Conservation (phyloP, 1,140 invertebrate species). For the Formica selysi region DNA sequence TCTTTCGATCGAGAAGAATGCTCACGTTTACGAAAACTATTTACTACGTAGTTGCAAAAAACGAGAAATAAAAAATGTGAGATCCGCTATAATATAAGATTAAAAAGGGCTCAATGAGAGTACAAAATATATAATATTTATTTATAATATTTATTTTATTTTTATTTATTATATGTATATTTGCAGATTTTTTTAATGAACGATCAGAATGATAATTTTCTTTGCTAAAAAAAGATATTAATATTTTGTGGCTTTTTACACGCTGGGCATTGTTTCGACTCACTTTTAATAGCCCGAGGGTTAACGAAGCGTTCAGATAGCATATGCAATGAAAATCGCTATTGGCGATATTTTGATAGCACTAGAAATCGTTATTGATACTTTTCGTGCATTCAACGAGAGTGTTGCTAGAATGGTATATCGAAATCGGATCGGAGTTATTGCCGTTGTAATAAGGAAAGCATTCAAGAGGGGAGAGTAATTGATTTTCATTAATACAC, state of each 20-base stretch:
- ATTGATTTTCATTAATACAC: not conserved
- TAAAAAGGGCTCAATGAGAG: not conserved
- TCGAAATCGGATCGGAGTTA: not conserved
- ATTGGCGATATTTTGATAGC: slow-evolving; percentile 21
- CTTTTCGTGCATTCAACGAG: not conserved
- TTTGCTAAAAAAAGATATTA: not conserved
- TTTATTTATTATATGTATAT: not conserved
- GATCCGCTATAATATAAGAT: not conserved
- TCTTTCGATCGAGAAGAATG: not conserved
- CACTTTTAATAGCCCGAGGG: slow-evolving; percentile 5
- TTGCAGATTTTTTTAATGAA: not conserved
- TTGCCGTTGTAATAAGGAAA: slow-evolving; percentile 1
- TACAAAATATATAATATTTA: not conserved
- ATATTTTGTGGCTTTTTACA: not conserved
- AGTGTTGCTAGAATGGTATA: not conserved
- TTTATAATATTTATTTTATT: not conserved
- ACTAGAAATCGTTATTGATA: slow-evolving; percentile 15
- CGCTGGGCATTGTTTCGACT: not conserved
- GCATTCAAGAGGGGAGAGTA: not conserved
- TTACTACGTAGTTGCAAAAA: not conserved
- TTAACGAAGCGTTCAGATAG: not conserved
- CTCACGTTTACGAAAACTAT: not conserved
- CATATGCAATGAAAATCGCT: not conserved
- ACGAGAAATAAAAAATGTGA: not conserved
- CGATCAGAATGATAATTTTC: not conserved